Percentiles rank a stretch among this genome's conserved stretches.
These are phyloP conservation scores for Actinemys pallida DNA, from an alignment of 2,113 vertebrate genomes.

Conservation along the genomic window DNA sequence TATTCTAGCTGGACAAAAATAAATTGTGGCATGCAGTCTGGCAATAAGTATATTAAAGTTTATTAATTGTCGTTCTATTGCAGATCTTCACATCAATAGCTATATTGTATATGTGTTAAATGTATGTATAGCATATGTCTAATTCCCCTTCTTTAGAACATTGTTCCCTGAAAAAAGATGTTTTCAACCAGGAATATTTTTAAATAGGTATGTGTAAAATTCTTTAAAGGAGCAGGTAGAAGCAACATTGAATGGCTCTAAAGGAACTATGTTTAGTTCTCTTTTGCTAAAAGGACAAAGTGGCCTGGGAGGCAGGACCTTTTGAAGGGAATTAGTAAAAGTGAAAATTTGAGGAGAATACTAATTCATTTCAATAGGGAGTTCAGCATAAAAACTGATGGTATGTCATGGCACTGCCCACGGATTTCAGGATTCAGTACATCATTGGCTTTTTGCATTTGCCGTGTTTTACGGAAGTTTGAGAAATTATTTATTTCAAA, in stretches of 20 bases:
- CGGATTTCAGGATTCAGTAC: neutral
- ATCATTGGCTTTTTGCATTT: neutral
- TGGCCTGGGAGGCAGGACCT: neutral
- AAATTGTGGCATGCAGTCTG: neutral
- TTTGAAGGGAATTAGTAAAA: neutral
- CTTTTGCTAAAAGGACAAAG: neutral
- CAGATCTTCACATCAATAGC: rapidly evolving
- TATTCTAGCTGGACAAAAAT: neutral
- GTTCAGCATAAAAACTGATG: neutral
- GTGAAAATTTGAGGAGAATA: neutral
- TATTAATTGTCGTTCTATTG: neutral
- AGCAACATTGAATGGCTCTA: neutral
- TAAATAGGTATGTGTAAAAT: neutral
- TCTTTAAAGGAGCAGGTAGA: neutral
- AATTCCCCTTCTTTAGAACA: neutral
- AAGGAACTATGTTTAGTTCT: neutral
- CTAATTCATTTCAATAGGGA: neutral
- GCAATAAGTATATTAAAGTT: neutral
- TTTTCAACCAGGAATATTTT: neutral
- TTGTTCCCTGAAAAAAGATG: neutral
- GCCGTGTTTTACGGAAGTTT: neutral
- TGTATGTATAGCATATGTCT: neutral
- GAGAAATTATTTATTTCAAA: too few species aligned
- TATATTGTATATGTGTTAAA: neutral
- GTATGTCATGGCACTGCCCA: neutral